phyloP scores from a whole-genome alignment of 1,140 invertebrate genomes.

The Drosophila sp. region DNA sequence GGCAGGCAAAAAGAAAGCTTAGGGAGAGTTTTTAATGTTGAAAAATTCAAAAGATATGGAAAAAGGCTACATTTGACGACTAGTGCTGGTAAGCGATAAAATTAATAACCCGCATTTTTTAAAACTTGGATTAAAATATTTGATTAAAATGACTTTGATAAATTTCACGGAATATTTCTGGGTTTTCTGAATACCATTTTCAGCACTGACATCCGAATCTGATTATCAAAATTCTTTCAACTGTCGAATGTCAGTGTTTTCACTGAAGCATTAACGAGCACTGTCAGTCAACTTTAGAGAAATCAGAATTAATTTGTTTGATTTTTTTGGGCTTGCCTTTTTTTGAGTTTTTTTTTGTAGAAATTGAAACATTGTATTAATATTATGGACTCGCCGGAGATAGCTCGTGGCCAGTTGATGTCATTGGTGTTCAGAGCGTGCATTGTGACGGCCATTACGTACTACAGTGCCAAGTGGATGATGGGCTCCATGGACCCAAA shows the following conservation, averaged over 20 bases:
- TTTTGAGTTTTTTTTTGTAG: conserved; percentile 4
- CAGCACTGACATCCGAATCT: too few species aligned
- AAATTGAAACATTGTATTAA: conserved; percentile 17
- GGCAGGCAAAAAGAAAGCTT: too few species aligned
- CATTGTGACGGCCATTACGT: conserved; percentile 92
- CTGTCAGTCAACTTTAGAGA: background rate
- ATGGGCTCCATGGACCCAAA: conserved; percentile 91
- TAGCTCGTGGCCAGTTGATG: conserved; percentile 86
- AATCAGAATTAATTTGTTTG: background rate
- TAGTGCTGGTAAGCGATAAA: too few species aligned
- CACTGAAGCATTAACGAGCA: conserved; percentile 4
- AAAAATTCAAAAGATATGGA: too few species aligned
- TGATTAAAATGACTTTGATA: too few species aligned
- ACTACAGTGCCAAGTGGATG: conserved; percentile 93
- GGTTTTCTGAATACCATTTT: too few species aligned
- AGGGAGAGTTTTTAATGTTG: too few species aligned
- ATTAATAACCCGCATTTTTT: too few species aligned
- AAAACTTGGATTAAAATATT: too few species aligned
- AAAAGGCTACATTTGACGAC: too few species aligned
- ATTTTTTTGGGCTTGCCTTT: background rate
- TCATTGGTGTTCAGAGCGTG: conserved; percentile 88
- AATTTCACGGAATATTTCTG: too few species aligned
- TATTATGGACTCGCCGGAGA: conserved; percentile 42
- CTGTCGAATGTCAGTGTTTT: background rate
- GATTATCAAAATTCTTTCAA: too few species aligned